Evolutionary conservation across 2,888 invertebrate species (phyloP).

Genomic region (Stenoptilia bipunctidactyla): DNA sequence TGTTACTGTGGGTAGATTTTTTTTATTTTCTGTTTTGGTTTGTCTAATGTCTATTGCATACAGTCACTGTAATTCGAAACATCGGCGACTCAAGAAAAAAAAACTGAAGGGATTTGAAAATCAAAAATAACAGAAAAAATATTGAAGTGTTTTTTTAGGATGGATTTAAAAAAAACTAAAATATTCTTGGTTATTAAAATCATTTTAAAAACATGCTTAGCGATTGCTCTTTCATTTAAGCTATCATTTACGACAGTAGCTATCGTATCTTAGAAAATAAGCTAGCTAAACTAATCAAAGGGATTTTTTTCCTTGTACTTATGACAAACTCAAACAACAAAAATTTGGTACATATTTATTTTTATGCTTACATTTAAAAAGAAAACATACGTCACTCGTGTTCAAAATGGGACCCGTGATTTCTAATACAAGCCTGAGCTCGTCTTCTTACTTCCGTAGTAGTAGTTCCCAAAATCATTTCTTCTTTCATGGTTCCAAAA

Average conservation of each 20-base stretch:
- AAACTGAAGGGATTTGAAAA: background rate
- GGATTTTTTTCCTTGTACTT: too few species aligned
- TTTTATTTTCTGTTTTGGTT: background rate
- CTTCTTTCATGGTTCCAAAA: slow-evolving; percentile 1
- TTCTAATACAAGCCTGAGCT: background rate
- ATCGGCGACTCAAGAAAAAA: background rate
- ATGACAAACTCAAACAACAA: too few species aligned
- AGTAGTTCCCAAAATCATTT: background rate
- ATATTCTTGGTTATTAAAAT: too few species aligned
- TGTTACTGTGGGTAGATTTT: background rate
- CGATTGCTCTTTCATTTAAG: too few species aligned
- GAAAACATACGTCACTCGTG: background rate
- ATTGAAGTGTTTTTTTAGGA: background rate
- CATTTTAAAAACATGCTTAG: too few species aligned
- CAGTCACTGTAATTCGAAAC: too few species aligned
- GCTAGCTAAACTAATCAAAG: too few species aligned
- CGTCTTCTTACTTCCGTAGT: slow-evolving; percentile 3
- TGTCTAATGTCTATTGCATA: too few species aligned
- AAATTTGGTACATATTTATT: background rate
- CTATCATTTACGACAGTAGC: background rate
- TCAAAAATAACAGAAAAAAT: background rate
- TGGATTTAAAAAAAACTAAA: background rate
- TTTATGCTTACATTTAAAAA: background rate
- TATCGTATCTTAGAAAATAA: background rate
- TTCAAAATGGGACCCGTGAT: slow-evolving; percentile 1